Evolutionary conservation across 2,888 invertebrate genomes (phyloP), one percentile per base, ranked within the genome.

Genomic region (Apamea monoglypha): DNA sequence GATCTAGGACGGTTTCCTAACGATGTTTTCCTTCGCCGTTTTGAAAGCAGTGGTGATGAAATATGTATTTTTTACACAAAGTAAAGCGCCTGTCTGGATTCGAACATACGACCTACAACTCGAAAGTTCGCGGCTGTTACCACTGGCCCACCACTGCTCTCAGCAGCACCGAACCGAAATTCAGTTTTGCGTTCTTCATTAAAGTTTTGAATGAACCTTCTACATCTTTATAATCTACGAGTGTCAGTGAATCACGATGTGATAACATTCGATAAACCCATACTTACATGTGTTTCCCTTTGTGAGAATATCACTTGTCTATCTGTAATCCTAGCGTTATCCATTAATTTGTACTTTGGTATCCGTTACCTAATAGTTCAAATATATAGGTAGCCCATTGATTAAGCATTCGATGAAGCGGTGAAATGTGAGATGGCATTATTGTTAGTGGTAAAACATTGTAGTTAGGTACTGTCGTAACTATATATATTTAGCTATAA

Each of bases 261-360:
- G 69, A 86, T 75, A 85, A 14, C 44, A 73, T 71, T 63, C 69
- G 76, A 82, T 82, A 67, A n/a, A 40, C n/a, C n/a, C 25, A 74
- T 71, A 66, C 50, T 64, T 32, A 63, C 59, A 47, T 67, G 40
- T 56, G 56, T 73, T 50, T 47, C 72, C n/a, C 64, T 78, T 63
- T 75, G 64, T 69, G 66, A 72, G 36, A 50, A 78, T 68, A 73
- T 59, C 40, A 63, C 40, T 74, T 32, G 69, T 66, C 63, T 53
- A 29, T 59, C 53, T 44, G 29, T 69, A 56, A 78, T 75, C 71
- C 36, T 16, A 36, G 64, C 61, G 18, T 67, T 64, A 86, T 70
- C 72, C 47, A 47, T 66, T 66, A 59, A 78, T 68, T 72, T 50
- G 32, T 47, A 32, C 21, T n/a, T 36, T 2, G 18, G 3, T 61